phyloP scores from a whole-genome alignment of 2,888 invertebrate genomes.

The Drosophila meridionalis region DNA sequence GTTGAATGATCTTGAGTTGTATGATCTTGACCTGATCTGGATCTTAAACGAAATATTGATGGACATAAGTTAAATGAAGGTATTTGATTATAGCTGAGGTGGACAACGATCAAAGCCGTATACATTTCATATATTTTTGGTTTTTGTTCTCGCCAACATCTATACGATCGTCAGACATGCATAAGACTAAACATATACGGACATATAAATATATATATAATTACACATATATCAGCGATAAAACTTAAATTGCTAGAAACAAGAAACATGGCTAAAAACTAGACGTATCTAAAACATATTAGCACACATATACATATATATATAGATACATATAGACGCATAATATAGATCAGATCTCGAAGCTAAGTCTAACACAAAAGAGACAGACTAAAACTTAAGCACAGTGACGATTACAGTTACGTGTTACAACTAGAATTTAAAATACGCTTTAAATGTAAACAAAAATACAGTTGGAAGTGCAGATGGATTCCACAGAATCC shows the following conservation, averaged over 20 bases:
- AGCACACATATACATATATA: neutral
- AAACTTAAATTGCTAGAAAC: slow-evolving; percentile 43
- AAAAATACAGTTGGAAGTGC: slow-evolving; percentile 43
- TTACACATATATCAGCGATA: slow-evolving; percentile 6
- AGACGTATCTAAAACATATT: neutral
- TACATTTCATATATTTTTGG: slow-evolving; percentile 29
- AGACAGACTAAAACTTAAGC: slow-evolving; percentile 15
- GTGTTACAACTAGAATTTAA: slow-evolving; percentile 9
- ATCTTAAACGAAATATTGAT: neutral
- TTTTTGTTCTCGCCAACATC: slow-evolving; percentile 36
- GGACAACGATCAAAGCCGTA: neutral
- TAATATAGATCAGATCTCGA: slow-evolving; percentile 1
- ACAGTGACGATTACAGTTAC: slow-evolving; percentile 18
- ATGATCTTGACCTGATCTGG: neutral
- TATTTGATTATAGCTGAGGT: slow-evolving; percentile 13
- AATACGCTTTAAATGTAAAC: slow-evolving; percentile 11
- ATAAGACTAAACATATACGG: slow-evolving; percentile 6
- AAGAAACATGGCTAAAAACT: slow-evolving; percentile 50
- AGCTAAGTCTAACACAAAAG: slow-evolving; percentile 16
- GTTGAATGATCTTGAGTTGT: neutral
- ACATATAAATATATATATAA: neutral
- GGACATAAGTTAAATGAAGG: neutral
- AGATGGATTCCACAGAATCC: slow-evolving; percentile 14
- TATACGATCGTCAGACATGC: slow-evolving; percentile 5
- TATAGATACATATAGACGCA: neutral